Evolutionary conservation across 2,113 vertebrate genomes (phyloP), one percentile per base, ranked within the genome.

Genomic region (Fukomys damarensis): DNA sequence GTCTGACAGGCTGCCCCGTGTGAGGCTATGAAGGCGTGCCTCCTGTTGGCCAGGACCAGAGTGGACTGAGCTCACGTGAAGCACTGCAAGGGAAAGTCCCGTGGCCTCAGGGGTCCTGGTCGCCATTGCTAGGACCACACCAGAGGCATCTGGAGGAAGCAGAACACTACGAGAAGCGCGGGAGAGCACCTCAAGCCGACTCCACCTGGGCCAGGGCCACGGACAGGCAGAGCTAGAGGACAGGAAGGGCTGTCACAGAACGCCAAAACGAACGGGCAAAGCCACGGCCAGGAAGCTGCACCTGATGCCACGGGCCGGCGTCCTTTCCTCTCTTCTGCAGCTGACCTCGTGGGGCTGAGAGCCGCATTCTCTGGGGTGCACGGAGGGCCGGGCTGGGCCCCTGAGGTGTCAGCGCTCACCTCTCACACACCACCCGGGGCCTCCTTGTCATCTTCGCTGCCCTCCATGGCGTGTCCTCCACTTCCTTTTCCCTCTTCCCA

Each of bases 151-250:
- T 86, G 81, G 41, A 30, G 6, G 35, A 92, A 87, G 19, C 5
- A 3, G 59, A 54, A 3, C 16, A 0, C 0, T 19, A 59, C 1
- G 13, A n/a, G 20, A 49, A 5, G 24, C 26, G 7, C 17, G 26
- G 4, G 11, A 68, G 14, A 68, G 26, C 9, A 85, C 28, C n/a
- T 74, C 24, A 72, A 86, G 72, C 43, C 22, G 16, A 6, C 14
- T 41, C 3, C 26, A 12, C 22, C 70, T 43, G 14, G 20, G 17
- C 1, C 11, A 7, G 17, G 35, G 20, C 17, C 43, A 19, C 4
- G 2, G 38, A 32, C 5, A 84, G 56, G 35, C 65, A 85, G 59
- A 52, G 30, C 22, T 11, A 32, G 54, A 92, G 12, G 43, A 38
- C 8, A 43, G 24, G 30, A 89, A 85, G 56, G 38, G 38, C 54